These are phyloP conservation scores for Bradynema listronoti DNA, from an alignment of 1,140 invertebrate genomes.

Conservation along the genomic window DNA sequence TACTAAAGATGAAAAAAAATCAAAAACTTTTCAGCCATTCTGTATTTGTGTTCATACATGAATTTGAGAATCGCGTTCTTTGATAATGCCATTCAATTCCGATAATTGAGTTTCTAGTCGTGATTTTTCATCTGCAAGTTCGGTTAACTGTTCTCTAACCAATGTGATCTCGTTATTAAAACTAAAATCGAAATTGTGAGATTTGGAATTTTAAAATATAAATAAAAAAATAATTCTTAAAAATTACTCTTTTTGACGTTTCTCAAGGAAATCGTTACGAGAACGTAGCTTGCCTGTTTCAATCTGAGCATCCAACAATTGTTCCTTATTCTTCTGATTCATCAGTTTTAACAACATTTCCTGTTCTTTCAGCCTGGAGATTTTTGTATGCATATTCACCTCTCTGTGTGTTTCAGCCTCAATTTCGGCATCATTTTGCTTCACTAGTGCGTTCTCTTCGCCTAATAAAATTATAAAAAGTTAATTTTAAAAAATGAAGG, in stretches of 20 bases:
- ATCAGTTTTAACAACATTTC: constrained; percentile 9
- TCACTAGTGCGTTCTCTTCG: no score
- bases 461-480: no score
- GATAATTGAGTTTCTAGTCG: constrained; percentile 7
- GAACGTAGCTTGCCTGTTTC: constrained; percentile 16
- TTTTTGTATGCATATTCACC: no score
- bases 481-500: no score
- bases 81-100: no score
- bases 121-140: constrained; percentile 7
- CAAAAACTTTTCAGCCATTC: no score
- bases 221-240: background rate
- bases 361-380: background rate
- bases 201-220: no score
- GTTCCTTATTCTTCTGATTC: constrained; percentile 15
- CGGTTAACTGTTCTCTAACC: constrained; percentile 11
- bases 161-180: constrained; percentile 15
- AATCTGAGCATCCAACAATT: constrained; percentile 9
- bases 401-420: no score
- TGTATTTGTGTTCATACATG: no score
- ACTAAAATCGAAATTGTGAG: no score
- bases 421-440: no score
- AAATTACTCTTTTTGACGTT: constrained; percentile 13
- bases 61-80: no score
- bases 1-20: constrained; percentile 6
- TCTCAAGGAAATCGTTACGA: constrained; percentile 12